Conservation (phyloP, 1,140 invertebrate genomes). For the Brachionus sp. region DNA sequence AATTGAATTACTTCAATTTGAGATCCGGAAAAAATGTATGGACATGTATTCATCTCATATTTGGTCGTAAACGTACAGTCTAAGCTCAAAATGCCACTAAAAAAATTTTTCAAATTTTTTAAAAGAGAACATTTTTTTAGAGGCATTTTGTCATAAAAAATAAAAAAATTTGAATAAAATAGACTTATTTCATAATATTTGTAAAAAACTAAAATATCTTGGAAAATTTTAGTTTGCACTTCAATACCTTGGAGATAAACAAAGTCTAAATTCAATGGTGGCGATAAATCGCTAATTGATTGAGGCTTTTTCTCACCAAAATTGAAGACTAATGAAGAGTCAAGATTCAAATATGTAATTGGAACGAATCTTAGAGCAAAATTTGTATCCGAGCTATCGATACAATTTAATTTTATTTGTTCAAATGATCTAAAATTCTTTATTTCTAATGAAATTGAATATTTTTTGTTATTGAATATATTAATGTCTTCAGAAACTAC, state of each 20-base stretch:
- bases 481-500: not conserved
- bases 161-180: not conserved
- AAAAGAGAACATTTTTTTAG: not conserved
- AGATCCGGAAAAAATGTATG: not conserved
- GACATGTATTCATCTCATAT: not conserved
- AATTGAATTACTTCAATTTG: not conserved
- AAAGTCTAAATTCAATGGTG: not conserved
- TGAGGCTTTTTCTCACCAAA: not conserved
- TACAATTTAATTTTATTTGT: not conserved
- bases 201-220: not conserved
- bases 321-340: not conserved
- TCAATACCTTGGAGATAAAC: not conserved
- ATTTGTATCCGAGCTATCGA: not conserved
- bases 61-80: not conserved
- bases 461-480: not conserved
- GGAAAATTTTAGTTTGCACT: not conserved
- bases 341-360: not conserved
- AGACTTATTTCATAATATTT: not conserved
- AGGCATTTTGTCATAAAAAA: not conserved
- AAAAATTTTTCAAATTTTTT: not conserved
- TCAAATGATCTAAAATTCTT: not conserved
- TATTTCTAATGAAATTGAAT: not conserved
- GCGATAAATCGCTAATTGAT: not conserved
- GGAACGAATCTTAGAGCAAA: not conserved
- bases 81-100: not conserved